A percentile compares a stretch with the other conserved stretches of the same genome.
These are phyloP conservation scores for Halocaridina rubra DNA, from an alignment of 2,888 invertebrate species.

Conservation along the genomic window DNA sequence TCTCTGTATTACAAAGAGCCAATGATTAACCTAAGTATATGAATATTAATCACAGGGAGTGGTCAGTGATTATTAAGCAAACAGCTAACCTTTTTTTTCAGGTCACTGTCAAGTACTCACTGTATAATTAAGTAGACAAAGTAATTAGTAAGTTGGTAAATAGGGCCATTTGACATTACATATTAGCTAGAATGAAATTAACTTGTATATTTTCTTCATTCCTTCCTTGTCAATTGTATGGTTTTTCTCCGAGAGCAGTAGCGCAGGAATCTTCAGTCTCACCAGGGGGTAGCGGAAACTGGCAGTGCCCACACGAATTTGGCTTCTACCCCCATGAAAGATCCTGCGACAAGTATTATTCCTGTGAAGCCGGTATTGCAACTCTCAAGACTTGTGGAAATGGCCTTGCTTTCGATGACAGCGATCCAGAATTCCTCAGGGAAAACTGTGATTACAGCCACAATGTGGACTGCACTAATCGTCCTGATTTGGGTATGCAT, in stretches of 20 bases:
- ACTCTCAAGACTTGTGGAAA: conserved; percentile 94
- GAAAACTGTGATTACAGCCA: conserved; percentile 96
- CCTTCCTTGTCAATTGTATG: neutral
- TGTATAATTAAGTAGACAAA: too few relatives aligned
- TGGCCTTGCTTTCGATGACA: conserved; percentile 90
- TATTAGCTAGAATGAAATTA: too few relatives aligned
- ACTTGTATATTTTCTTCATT: neutral
- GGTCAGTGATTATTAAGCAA: neutral
- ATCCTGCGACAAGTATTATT: conserved; percentile 92
- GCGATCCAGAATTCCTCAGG: conserved; percentile 88
- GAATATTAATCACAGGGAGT: neutral
- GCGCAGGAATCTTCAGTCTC: conserved; percentile 52
- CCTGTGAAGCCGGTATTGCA: conserved; percentile 88
- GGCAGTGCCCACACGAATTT: conserved; percentile 63
- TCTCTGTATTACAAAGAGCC: neutral
- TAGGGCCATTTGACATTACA: too few relatives aligned
- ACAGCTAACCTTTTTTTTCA: too few relatives aligned
- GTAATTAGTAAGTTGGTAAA: too few relatives aligned
- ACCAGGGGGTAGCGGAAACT: conserved; percentile 32
- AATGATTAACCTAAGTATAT: neutral
- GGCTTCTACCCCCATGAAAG: conserved; percentile 64
- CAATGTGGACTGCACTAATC: conserved; percentile 92
- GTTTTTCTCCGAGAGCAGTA: conserved; percentile 22
- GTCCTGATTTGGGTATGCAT: conserved; percentile 80
- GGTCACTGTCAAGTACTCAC: too few relatives aligned